phyloP scores from a whole-genome alignment of 2,888 invertebrate species.

The Steinernema scapterisci region DNA sequence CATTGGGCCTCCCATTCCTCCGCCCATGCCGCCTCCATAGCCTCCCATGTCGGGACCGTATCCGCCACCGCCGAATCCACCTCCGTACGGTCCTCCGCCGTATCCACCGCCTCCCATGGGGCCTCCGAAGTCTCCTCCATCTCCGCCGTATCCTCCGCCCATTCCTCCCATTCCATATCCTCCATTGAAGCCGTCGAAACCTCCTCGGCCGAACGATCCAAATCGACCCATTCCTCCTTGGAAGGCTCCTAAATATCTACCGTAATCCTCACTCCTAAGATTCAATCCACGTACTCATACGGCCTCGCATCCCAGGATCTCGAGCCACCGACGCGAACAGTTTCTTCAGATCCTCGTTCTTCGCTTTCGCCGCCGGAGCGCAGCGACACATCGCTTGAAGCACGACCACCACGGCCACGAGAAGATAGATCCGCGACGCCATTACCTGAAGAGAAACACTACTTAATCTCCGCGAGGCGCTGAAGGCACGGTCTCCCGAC shows the following conservation, averaged over 20 bases:
- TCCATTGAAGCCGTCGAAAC: slow-evolving; percentile 25
- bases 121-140: slow-evolving; percentile 12
- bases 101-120: slow-evolving; percentile 1
- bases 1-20: slow-evolving; percentile 8
- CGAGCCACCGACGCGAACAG: neutral
- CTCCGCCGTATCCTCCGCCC: neutral
- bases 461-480: neutral
- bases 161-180: slow-evolving; percentile 16
- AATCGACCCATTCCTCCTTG: slow-evolving; percentile 25
- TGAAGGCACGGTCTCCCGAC: neutral
- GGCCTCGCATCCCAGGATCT: slow-evolving; percentile 21
- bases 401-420: neutral
- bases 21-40: slow-evolving; percentile 6
- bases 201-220: slow-evolving; percentile 25
- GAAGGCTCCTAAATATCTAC: slow-evolving; percentile 6
- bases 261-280: neutral
- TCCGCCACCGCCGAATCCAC: slow-evolving; percentile 11
- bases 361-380: slow-evolving; percentile 10
- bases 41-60: slow-evolving; percentile 14
- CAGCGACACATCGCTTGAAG: slow-evolving; percentile 20
- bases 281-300: slow-evolving; percentile 1
- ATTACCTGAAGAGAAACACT: neutral
- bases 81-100: slow-evolving; percentile 22
- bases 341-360: slow-evolving; percentile 21
- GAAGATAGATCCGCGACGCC: slow-evolving; percentile 1